phyloP scores from a whole-genome alignment of 2,888 invertebrate genomes.

The Lasius fuliginosus region DNA sequence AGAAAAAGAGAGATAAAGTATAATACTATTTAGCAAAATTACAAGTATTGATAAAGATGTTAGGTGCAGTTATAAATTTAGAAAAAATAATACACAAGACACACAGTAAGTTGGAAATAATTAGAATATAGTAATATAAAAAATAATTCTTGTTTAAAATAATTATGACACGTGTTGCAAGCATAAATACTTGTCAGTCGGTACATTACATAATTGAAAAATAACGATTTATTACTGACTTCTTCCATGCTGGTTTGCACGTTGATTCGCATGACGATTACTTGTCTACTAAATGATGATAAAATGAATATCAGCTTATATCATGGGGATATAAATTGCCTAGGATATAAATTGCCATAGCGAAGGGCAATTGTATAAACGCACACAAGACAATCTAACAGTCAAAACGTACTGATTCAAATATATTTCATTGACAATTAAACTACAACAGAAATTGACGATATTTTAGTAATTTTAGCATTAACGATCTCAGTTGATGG shows the following conservation, averaged over 20 bases:
- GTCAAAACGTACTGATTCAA: neutral
- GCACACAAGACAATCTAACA: neutral
- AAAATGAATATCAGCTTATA: neutral
- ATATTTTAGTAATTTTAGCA: neutral
- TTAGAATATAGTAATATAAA: neutral
- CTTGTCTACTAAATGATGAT: neutral
- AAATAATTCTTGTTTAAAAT: neutral
- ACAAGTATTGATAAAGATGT: neutral
- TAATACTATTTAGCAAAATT: neutral
- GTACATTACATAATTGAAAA: neutral
- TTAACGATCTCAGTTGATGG: neutral
- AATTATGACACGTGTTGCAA: neutral
- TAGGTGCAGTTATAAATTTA: neutral
- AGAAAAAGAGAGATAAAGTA: neutral
- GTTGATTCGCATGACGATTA: neutral
- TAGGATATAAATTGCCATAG: neutral
- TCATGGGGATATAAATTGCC: constrained; percentile 15
- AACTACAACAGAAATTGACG: neutral
- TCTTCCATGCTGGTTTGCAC: neutral
- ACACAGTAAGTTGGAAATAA: neutral
- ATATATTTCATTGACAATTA: neutral
- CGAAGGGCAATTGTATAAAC: constrained; percentile 30
- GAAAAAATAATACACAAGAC: neutral
- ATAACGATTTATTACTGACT: neutral
- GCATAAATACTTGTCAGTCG: neutral